These are phyloP conservation scores for Halictus quadricinctus DNA, from an alignment of 2,888 invertebrate species.

Conservation along the genomic window DNA sequence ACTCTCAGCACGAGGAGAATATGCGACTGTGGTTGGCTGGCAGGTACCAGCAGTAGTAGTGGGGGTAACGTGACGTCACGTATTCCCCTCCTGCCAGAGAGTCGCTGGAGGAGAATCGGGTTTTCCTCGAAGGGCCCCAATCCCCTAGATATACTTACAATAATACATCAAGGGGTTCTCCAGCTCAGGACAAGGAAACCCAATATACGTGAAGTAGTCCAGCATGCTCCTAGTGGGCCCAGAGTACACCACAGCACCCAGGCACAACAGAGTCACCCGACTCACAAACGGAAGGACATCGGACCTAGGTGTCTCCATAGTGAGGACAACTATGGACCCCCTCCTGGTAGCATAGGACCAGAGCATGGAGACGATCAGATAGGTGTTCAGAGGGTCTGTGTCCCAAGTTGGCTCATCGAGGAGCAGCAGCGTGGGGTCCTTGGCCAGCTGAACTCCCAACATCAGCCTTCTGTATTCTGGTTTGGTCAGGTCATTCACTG, in stretches of 20 bases:
- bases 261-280: conserved; percentile 93
- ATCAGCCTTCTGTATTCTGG: conserved; percentile 95
- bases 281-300: conserved; percentile 98
- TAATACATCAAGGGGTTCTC: conserved; percentile 99
- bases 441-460: conserved; percentile 95
- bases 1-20: too few relatives aligned
- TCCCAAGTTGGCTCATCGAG: conserved; percentile 98
- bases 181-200: conserved; percentile 97
- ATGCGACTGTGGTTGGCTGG: too few relatives aligned
- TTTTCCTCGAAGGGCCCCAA: not conserved
- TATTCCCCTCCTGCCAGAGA: too few relatives aligned
- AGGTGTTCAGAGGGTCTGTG: conserved; percentile 96
- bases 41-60: too few relatives aligned
- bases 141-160: conserved; percentile 85
- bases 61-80: too few relatives aligned
- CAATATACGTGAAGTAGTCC: conserved; percentile 97
- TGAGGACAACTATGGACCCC: conserved; percentile 94
- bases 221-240: conserved; percentile 96
- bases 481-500: conserved; percentile 91
- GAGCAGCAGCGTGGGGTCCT: conserved; percentile 95
- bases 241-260: conserved; percentile 95
- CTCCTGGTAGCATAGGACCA: conserved; percentile 95
- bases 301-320: conserved; percentile 96
- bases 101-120: too few relatives aligned
- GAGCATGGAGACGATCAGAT: conserved; percentile 96